These are phyloP conservation scores for Noctua pronuba DNA, from an alignment of 2,888 invertebrate genomes.

Conservation along the genomic window DNA sequence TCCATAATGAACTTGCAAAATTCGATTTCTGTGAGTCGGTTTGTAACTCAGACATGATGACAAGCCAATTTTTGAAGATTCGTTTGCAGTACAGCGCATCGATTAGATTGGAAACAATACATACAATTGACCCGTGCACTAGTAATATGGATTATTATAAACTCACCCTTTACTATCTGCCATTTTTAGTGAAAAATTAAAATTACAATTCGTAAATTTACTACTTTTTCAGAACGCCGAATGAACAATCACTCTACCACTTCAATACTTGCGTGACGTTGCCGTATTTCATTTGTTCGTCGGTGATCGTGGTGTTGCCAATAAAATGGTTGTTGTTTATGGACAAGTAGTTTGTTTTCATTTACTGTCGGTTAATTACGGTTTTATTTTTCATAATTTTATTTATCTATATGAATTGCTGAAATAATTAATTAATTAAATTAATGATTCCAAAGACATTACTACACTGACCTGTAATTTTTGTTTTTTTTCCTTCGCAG, in stretches of 20 bases:
- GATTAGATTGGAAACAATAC: conserved; percentile 53
- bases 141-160: conserved; percentile 60
- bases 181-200: conserved; percentile 83
- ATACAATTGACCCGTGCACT: conserved; percentile 1
- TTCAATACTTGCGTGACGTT: conserved; percentile 88
- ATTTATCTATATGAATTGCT: too few species aligned
- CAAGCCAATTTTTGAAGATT: conserved; percentile 88
- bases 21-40: conserved; percentile 69
- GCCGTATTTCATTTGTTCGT: conserved; percentile 91
- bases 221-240: conserved; percentile 83
- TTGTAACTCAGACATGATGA: conserved; percentile 87
- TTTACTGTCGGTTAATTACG: conserved; percentile 51
- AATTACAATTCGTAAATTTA: conserved; percentile 81
- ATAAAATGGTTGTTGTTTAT: conserved; percentile 65
- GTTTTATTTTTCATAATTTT: conserved; percentile 33
- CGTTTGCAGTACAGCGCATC: conserved; percentile 70
- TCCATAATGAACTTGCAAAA: conserved; percentile 66
- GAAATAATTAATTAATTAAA: too few species aligned
- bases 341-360: conserved; percentile 63
- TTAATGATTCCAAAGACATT: neutral
- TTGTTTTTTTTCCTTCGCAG: neutral
- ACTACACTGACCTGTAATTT: neutral
- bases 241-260: conserved; percentile 81
- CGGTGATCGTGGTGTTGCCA: conserved; percentile 79
- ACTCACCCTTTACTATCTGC: conserved; percentile 90